Evolutionary conservation across 2,888 invertebrate genomes (phyloP).

Genomic region (Vanessa cardui): DNA sequence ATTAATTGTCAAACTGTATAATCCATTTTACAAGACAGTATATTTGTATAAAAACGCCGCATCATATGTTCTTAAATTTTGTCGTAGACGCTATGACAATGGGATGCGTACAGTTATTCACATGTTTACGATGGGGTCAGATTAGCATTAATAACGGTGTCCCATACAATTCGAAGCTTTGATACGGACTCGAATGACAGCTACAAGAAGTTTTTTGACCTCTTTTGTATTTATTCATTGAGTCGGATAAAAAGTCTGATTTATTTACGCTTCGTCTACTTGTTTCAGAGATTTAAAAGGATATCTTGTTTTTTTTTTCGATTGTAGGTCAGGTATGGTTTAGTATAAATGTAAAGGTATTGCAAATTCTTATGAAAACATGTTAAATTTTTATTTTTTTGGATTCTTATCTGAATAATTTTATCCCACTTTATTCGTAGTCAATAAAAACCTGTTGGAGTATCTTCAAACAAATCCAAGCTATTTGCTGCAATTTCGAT

Average conservation of each 20-base stretch:
- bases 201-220: constrained; percentile 52
- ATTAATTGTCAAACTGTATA: no score
- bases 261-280: neutral
- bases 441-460: no score
- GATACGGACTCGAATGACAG: constrained; percentile 41
- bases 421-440: no score
- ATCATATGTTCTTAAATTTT: neutral
- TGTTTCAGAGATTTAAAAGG: neutral
- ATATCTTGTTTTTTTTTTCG: neutral
- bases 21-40: neutral
- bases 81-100: constrained; percentile 25
- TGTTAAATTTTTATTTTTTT: no score
- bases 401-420: no score
- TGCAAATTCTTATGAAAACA: no score
- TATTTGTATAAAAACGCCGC: neutral
- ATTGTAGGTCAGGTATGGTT: no score
- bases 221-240: constrained; percentile 39
- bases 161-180: constrained; percentile 33
- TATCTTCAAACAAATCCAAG: no score
- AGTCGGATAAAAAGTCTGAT: neutral
- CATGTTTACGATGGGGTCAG: constrained; percentile 27
- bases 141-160: constrained; percentile 40
- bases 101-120: constrained; percentile 31
- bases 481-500: no score
- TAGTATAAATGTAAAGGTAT: no score